Base-by-base conservation (phyloP, 2,888 invertebrate genomes). In the Drosophila hamatofila region DNA sequence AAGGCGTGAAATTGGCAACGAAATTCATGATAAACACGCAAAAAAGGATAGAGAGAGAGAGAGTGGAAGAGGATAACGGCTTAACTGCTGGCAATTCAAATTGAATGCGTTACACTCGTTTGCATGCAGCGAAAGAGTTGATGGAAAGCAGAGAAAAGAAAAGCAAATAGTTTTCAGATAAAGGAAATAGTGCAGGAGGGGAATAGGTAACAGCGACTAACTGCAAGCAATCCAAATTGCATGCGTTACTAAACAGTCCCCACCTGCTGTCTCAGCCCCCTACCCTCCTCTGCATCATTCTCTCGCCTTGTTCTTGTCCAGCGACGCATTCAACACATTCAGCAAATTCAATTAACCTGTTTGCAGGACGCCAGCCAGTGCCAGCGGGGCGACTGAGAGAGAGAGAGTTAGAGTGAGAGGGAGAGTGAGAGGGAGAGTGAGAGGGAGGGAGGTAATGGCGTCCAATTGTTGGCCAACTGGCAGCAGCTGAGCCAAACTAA, bases 331-430 rank as follows among this genome's bases (percentile, higher is more conserved):
- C 62, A 66, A 64, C 72, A 49, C 78, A 84, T 75, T 79, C 63
- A 67, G 72, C 55, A 84, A 87, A 83, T 71, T 77, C 83, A 83
- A 87, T 83, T 87, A 82, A 84, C 80, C 69, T 84, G 82, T 73
- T 84, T 87, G 80, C 58, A 49, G 75, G 48, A 68, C 61, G 48
- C 65, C 65, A 65, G 48, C 65, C 65, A 65, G 9, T 49, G 64
- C 64, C 64, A 48, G 18, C 27, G 49, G 72, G 55, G 51, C 44
- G 44, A 46, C 2, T n/a, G 5, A 33, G 5, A 27, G 37, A 6
- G 16, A 11, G 48, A 11, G 48, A 6, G 46, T 27, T 33, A 4
- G n/a, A 27, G 27, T 1, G 46, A 2, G 46, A 11, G 44, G 1
- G n/a, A 30, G 48, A 49, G 30, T 12, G 41, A 18, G 33, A 11